These are phyloP conservation scores for Cyphomyrus discorhynchus DNA, from an alignment of 2,113 vertebrate species.

Conservation along the genomic window DNA sequence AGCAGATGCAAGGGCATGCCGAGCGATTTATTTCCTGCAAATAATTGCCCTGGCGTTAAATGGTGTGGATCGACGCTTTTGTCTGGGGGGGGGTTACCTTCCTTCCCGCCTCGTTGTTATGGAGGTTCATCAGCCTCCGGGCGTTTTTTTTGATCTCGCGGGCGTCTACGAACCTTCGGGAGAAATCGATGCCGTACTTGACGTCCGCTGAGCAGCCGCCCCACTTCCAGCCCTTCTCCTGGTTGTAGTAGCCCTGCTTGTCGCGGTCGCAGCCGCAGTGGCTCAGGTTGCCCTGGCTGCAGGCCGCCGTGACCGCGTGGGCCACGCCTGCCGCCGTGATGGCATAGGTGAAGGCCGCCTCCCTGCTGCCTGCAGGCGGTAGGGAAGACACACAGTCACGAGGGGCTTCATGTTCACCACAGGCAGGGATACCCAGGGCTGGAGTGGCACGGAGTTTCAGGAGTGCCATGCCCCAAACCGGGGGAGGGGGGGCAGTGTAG, in stretches of 20 bases:
- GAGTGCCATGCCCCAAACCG: neutral
- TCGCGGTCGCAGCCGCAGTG: constrained; percentile 96
- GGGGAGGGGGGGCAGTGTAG: neutral
- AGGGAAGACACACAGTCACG: constrained; percentile 2
- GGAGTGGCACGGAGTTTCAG: neutral
- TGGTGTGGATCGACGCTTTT: neutral
- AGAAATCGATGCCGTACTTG: constrained; percentile 96
- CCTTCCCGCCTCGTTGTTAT: constrained; percentile 96
- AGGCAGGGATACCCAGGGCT: neutral
- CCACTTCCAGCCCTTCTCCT: constrained; percentile 98
- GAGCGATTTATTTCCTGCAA: neutral
- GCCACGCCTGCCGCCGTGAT: constrained; percentile 93
- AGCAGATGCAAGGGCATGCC: neutral
- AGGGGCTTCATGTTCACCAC: neutral
- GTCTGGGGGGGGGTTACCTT: constrained; percentile 69
- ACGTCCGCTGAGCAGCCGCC: constrained; percentile 95
- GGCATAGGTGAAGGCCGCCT: constrained; percentile 95
- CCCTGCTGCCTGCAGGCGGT: constrained; percentile 81
- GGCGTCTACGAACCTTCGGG: constrained; percentile 90
- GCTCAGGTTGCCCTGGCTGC: constrained; percentile 96
- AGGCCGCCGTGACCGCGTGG: constrained; percentile 86
- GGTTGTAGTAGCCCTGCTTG: constrained; percentile 96
- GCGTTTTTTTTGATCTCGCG: constrained; percentile 96
- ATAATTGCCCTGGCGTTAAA: neutral
- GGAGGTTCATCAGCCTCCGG: constrained; percentile 94